A percentile compares a stretch with the other conserved stretches of the same genome.
These are phyloP conservation scores for Lithophane leautieri DNA, from an alignment of 2,888 invertebrate species.

Conservation along the genomic window DNA sequence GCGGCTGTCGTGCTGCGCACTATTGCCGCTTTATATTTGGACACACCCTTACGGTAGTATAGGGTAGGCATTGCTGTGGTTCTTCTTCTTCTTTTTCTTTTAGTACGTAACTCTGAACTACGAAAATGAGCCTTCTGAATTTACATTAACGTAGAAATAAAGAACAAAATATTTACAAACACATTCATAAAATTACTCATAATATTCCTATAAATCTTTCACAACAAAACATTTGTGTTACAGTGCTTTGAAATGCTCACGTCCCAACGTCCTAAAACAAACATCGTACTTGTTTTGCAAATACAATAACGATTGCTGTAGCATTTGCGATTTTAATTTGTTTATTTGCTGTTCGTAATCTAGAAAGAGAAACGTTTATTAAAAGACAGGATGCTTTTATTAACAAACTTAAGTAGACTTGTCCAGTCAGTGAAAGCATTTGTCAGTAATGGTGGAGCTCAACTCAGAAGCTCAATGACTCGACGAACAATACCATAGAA, in stretches of 20 bases:
- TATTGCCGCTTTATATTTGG: no score
- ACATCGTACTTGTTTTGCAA: slow-evolving; percentile 58
- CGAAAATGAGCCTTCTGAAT: slow-evolving; percentile 8
- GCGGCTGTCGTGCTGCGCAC: no score
- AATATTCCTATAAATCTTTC: slow-evolving; percentile 49
- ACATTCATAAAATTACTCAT: slow-evolving; percentile 44
- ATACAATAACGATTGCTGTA: slow-evolving; percentile 48
- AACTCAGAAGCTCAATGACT: no score
- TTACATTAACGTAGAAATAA: not conserved
- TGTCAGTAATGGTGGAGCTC: no score
- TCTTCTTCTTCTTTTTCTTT: no score
- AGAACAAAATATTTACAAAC: slow-evolving; percentile 39
- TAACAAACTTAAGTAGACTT: not conserved
- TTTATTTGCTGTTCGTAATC: slow-evolving; percentile 18
- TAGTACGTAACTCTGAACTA: not conserved
- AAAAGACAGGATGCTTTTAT: no score
- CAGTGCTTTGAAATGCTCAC: slow-evolving; percentile 55
- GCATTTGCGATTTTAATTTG: slow-evolving; percentile 27
- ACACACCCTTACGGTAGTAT: no score
- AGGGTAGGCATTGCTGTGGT: no score
- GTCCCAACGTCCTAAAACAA: slow-evolving; percentile 46
- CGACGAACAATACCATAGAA: no score
- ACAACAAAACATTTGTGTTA: slow-evolving; percentile 35
- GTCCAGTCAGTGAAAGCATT: no score
- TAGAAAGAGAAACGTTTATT: not conserved